phyloP scores from a whole-genome alignment of 1,140 invertebrate species.

The Phymorhynchus buccinoides region DNA sequence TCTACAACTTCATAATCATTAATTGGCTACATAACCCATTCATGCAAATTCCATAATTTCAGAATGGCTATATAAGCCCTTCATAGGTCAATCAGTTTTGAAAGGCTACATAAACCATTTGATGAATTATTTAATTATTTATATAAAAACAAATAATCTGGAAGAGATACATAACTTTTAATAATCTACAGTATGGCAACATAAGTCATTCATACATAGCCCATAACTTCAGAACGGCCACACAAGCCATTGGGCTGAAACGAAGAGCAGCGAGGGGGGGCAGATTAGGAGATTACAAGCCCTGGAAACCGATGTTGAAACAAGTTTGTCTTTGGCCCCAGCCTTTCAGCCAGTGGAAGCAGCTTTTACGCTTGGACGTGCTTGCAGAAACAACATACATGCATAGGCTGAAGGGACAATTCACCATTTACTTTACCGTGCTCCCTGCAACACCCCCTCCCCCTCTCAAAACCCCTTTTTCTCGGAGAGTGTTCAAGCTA shows the following conservation, averaged over 20 bases:
- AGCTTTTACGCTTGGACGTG: conserved; percentile 3
- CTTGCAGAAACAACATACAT: background rate
- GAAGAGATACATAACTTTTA: too few relatives aligned
- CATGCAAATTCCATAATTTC: conserved; percentile 4
- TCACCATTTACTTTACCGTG: background rate
- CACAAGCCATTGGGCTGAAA: background rate
- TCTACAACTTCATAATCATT: too few relatives aligned
- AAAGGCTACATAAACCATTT: too few relatives aligned
- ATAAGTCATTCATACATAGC: background rate
- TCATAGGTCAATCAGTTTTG: too few relatives aligned
- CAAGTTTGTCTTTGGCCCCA: background rate
- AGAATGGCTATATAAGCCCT: background rate
- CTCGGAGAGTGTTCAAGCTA: background rate
- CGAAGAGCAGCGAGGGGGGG: background rate
- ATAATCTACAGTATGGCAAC: too few relatives aligned
- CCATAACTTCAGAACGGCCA: conserved; percentile 8
- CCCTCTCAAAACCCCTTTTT: background rate
- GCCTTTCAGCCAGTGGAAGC: background rate
- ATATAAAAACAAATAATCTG: too few relatives aligned
- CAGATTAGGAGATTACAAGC: conserved; percentile 21
- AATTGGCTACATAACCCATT: too few relatives aligned
- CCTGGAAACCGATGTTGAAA: background rate
- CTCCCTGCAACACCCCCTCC: background rate
- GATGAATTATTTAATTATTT: too few relatives aligned
- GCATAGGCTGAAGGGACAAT: background rate